phyloP scores from a whole-genome alignment of 2,888 invertebrate species.

The Mactromeris polynyma region DNA sequence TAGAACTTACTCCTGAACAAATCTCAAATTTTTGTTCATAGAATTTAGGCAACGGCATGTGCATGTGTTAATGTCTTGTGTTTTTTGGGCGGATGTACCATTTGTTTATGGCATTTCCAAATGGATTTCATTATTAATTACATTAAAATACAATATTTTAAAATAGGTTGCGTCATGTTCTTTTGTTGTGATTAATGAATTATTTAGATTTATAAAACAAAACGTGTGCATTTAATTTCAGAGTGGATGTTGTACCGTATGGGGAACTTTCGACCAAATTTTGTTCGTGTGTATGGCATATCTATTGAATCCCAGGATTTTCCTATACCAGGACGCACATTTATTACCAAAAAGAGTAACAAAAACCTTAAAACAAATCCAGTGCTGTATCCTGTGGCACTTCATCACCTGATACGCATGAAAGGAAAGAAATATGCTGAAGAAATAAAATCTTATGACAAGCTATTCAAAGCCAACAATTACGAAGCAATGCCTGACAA shows the following conservation, averaged over 20 bases:
- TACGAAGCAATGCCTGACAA: constrained; percentile 48
- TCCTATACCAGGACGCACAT: constrained; percentile 78
- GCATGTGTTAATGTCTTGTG: too few species aligned
- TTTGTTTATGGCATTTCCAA: too few species aligned
- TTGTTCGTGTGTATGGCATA: constrained; percentile 81
- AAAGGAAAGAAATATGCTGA: constrained; percentile 55
- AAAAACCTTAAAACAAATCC: constrained; percentile 57
- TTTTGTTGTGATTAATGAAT: too few species aligned
- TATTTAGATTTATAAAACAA: too few species aligned
- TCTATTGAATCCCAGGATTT: constrained; percentile 77
- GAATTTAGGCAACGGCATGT: too few species aligned
- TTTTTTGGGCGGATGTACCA: too few species aligned
- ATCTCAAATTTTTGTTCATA: too few species aligned
- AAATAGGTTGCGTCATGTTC: too few species aligned
- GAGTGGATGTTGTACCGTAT: constrained; percentile 43
- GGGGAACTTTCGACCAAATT: constrained; percentile 61
- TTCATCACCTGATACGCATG: constrained; percentile 76
- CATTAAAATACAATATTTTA: too few species aligned
- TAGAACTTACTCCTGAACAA: too few species aligned
- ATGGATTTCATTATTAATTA: too few species aligned
- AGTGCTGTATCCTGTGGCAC: constrained; percentile 58
- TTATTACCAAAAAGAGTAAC: constrained; percentile 59
- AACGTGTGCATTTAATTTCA: not conserved
- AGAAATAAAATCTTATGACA: constrained; percentile 61
- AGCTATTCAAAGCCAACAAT: constrained; percentile 47